A percentile compares a stretch with the other conserved stretches of the same genome.
Conservation (phyloP, 2,113 vertebrate species). For the Epinephelus cyanopodus region DNA sequence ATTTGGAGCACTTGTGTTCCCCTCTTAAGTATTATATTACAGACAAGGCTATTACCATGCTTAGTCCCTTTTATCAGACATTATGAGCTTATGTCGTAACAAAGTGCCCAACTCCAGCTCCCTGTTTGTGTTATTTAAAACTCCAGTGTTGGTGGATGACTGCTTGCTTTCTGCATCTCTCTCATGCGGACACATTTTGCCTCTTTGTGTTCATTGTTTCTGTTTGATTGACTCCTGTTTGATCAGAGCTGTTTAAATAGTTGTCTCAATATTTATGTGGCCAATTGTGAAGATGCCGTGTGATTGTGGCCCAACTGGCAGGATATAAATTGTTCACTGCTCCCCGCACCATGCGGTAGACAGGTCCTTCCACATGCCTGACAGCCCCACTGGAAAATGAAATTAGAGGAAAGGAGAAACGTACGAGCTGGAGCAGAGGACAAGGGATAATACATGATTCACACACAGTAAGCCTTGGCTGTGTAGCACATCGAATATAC, state of each 20-base stretch:
- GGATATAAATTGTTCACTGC: slow-evolving; percentile 50
- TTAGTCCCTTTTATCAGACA: slow-evolving; percentile 14
- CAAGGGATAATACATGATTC: slow-evolving; percentile 54
- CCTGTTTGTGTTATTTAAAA: slow-evolving; percentile 19
- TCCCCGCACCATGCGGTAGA: slow-evolving; percentile 35
- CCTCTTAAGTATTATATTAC: slow-evolving; percentile 7
- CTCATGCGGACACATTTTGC: neutral
- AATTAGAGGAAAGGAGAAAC: slow-evolving; percentile 47
- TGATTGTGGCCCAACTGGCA: slow-evolving; percentile 50
- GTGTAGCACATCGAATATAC: slow-evolving; percentile 40
- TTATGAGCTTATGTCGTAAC: slow-evolving; percentile 8
- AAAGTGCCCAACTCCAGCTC: slow-evolving; percentile 1
- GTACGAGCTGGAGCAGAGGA: slow-evolving; percentile 27
- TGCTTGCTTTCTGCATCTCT: slow-evolving; percentile 10
- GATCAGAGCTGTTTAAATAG: slow-evolving; percentile 68
- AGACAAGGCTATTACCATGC: slow-evolving; percentile 4
- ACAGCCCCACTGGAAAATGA: slow-evolving; percentile 59
- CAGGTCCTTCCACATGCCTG: slow-evolving; percentile 42
- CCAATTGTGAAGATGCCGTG: slow-evolving; percentile 53
- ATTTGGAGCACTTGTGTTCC: neutral
- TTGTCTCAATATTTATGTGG: slow-evolving; percentile 69
- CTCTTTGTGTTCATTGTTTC: slow-evolving; percentile 32
- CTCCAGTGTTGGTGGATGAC: neutral
- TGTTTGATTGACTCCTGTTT: slow-evolving; percentile 63
- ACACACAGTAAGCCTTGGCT: slow-evolving; percentile 31